Conservation (phyloP, 2,888 invertebrate species). For the Busseola fusca region DNA sequence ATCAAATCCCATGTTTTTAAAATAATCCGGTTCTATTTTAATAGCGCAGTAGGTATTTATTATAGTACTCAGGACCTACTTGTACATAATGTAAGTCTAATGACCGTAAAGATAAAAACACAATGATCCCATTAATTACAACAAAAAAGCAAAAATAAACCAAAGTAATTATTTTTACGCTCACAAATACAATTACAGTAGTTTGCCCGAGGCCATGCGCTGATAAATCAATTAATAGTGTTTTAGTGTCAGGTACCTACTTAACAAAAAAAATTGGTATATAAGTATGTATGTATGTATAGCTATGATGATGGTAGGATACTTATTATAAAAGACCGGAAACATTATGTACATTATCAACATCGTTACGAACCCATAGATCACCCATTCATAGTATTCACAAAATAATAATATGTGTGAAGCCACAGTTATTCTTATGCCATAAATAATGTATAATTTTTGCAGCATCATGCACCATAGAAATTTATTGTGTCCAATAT, state of each 20-base stretch:
- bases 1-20: not conserved
- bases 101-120: slow-evolving; percentile 47
- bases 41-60: not conserved
- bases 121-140: slow-evolving; percentile 33
- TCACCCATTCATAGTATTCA: not conserved
- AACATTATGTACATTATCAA: slow-evolving; percentile 12
- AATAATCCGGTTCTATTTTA: not conserved
- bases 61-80: not conserved
- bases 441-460: not conserved
- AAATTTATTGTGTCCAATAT: too few relatives aligned
- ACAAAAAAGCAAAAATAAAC: slow-evolving; percentile 27
- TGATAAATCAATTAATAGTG: slow-evolving; percentile 44
- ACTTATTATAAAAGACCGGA: not conserved
- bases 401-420: not conserved
- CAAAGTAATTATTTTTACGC: slow-evolving; percentile 20
- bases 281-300: not conserved
- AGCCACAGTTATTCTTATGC: not conserved
- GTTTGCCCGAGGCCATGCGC: slow-evolving; percentile 37
- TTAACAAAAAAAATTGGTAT: not conserved
- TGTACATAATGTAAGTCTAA: slow-evolving; percentile 19
- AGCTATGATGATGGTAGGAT: not conserved
- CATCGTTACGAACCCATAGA: slow-evolving; percentile 10
- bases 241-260: not conserved
- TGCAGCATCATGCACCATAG: not conserved
- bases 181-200: slow-evolving; percentile 25